phyloP scores from a whole-genome alignment of 2,888 invertebrate genomes.

The Chrysomela aeneicollis region DNA sequence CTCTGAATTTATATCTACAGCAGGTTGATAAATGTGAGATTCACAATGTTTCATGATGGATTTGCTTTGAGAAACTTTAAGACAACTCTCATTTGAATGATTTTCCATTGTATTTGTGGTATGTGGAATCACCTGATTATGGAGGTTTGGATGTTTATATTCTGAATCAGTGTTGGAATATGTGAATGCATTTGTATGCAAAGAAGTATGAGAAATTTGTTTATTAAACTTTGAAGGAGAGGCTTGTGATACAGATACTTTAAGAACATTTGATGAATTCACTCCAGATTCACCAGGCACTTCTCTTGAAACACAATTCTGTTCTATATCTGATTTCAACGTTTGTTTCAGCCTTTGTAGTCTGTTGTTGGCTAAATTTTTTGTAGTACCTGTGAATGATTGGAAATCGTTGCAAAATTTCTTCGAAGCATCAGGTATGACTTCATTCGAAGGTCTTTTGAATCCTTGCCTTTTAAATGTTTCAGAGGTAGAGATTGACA shows the following conservation, averaged over 20 bases:
- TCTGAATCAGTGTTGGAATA: no score
- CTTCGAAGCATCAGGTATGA: neutral
- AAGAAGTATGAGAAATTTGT: neutral
- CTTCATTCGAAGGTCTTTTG: conserved; percentile 6
- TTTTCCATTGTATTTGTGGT: no score
- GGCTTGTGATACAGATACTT: neutral
- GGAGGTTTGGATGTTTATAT: no score
- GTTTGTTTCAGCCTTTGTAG: conserved; percentile 32
- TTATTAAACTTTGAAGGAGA: neutral
- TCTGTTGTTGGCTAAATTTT: conserved; percentile 35
- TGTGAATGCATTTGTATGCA: neutral
- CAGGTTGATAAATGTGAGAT: no score
- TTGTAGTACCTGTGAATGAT: conserved; percentile 13
- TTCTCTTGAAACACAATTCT: neutral
- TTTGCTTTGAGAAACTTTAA: no score
- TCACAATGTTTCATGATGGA: no score
- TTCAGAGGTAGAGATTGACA: neutral
- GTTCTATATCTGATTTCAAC: conserved; percentile 22
- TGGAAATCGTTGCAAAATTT: neutral
- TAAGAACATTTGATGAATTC: neutral
- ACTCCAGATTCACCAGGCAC: neutral
- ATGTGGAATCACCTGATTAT: no score
- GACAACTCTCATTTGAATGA: no score
- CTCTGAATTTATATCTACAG: no score
- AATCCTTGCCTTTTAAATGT: neutral